These are phyloP conservation scores for Carapus acus DNA, from an alignment of 2,797 vertebrate genomes.

Conservation along the genomic window DNA sequence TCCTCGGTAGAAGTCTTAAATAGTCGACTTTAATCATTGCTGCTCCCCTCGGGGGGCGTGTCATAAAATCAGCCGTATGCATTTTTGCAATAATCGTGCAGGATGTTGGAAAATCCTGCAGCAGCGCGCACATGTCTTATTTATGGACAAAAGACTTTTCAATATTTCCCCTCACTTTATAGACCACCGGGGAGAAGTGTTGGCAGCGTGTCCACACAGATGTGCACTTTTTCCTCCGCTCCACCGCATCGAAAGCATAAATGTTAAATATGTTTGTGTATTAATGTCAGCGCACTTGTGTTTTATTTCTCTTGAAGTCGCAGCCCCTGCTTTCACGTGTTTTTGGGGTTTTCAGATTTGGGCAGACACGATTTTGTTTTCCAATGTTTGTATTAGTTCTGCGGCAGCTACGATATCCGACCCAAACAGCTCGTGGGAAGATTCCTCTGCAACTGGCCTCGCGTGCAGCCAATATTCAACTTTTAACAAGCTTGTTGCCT, in stretches of 20 bases:
- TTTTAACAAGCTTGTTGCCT: too few relatives aligned
- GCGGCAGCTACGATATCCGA: too few relatives aligned
- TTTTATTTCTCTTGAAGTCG: conserved; percentile 6
- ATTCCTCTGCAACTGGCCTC: too few relatives aligned
- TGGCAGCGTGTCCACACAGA: conserved; percentile 39
- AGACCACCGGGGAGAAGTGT: conserved; percentile 34
- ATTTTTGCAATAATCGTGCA: conserved; percentile 18
- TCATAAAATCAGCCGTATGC: neutral
- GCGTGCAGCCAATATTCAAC: too few relatives aligned
- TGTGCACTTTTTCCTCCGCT: conserved; percentile 29
- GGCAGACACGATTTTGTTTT: conserved; percentile 1
- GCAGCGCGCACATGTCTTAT: conserved; percentile 20
- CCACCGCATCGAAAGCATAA: conserved; percentile 30
- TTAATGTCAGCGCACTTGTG: conserved; percentile 4
- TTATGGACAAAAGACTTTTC: conserved; percentile 37
- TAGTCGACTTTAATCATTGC: neutral
- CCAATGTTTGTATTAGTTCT: too few relatives aligned
- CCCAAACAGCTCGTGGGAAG: too few relatives aligned
- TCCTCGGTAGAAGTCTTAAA: neutral
- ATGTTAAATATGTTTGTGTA: conserved; percentile 33
- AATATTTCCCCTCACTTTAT: conserved; percentile 41
- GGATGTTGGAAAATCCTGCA: conserved; percentile 17
- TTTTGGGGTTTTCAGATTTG: neutral
- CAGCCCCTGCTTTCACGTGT: conserved; percentile 1
- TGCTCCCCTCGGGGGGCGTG: conserved; percentile 4